These are phyloP conservation scores for Enteromius argenteus DNA, from an alignment of 2,797 vertebrate genomes.

Conservation along the genomic window DNA sequence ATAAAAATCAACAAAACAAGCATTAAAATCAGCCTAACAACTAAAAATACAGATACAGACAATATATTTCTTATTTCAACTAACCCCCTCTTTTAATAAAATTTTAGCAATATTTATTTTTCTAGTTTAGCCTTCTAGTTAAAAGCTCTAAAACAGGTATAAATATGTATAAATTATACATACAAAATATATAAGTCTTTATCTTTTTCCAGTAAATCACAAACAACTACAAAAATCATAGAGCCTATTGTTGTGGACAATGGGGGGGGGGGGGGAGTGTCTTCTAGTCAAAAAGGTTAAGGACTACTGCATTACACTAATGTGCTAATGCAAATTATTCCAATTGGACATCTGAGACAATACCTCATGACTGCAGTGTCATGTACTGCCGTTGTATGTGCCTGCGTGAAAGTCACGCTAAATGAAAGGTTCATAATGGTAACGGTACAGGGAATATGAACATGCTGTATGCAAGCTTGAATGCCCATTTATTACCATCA, in stretches of 20 bases:
- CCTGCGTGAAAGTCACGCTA: background rate
- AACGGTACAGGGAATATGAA: background rate
- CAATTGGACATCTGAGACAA: background rate
- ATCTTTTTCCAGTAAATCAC: background rate
- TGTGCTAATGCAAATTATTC: slow-evolving; percentile 12
- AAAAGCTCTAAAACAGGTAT: background rate
- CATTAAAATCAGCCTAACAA: background rate
- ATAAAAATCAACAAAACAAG: background rate
- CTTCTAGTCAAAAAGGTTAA: background rate
- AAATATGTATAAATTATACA: background rate
- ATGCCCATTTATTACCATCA: slow-evolving; percentile 1
- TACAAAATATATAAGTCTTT: background rate
- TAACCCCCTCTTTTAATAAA: background rate
- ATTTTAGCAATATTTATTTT: background rate
- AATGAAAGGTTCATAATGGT: background rate
- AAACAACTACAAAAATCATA: background rate
- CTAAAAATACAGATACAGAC: background rate
- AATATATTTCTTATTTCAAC: background rate
- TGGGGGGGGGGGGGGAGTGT: too few species aligned
- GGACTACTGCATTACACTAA: background rate
- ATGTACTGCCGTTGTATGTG: background rate
- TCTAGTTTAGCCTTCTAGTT: background rate
- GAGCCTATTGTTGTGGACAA: background rate
- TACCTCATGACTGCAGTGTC: background rate
- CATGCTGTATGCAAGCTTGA: background rate